phyloP scores from a whole-genome alignment of 2,888 invertebrate species.

The Phyllotreta cruciferae region DNA sequence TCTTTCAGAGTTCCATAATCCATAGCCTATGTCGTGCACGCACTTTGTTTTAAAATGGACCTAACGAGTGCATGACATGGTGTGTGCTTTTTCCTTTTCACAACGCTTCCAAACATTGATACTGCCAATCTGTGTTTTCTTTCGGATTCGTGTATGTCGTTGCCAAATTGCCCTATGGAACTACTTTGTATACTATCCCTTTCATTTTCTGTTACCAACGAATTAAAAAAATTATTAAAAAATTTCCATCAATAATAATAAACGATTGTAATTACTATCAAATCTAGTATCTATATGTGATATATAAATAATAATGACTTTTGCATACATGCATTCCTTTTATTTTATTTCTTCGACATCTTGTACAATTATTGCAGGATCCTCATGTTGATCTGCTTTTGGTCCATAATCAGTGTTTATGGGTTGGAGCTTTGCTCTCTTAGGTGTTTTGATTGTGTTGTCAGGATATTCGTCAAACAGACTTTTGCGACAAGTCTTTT shows the following conservation, averaged over 20 bases:
- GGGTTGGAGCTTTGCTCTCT: background rate
- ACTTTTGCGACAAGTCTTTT: no score
- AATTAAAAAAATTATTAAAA: background rate
- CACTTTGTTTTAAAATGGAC: constrained; percentile 1
- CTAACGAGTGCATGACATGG: constrained; percentile 31
- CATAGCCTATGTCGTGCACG: constrained; percentile 29
- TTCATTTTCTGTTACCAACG: constrained; percentile 5
- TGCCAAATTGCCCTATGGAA: constrained; percentile 32
- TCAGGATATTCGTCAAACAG: no score
- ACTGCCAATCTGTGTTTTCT: constrained; percentile 31
- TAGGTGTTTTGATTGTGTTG: background rate
- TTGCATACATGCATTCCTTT: background rate
- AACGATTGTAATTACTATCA: no score
- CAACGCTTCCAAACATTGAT: constrained; percentile 34
- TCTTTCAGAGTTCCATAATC: constrained; percentile 35
- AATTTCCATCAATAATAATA: background rate
- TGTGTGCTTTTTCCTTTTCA: constrained; percentile 28
- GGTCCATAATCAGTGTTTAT: constrained; percentile 19
- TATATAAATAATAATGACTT: background rate
- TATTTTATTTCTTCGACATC: constrained; percentile 1
- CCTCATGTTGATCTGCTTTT: constrained; percentile 4
- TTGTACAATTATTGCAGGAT: background rate
- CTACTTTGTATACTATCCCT: constrained; percentile 3
- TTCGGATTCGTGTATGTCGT: constrained; percentile 22
- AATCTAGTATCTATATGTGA: background rate